These are phyloP conservation scores for Tokudaia muenninki DNA, from an alignment of 2,797 vertebrate species.

Conservation along the genomic window DNA sequence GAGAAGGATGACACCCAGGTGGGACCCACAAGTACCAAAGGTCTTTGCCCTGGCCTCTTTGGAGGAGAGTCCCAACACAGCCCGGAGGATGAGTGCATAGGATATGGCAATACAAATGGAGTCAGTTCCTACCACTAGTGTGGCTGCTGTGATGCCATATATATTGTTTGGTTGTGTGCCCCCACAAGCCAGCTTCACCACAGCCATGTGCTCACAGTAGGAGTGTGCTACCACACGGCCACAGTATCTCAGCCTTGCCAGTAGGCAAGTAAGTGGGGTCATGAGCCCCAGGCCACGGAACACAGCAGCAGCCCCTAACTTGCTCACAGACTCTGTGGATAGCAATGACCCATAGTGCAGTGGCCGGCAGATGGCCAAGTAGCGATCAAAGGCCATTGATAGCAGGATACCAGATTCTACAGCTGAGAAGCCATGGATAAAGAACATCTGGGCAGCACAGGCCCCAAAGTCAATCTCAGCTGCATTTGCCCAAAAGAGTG, in stretches of 20 bases:
- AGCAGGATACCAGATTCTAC: slow-evolving; percentile 82
- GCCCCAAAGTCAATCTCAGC: slow-evolving; percentile 78
- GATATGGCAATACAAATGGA: slow-evolving; percentile 79
- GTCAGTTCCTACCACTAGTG: slow-evolving; percentile 73
- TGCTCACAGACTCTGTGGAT: slow-evolving; percentile 60
- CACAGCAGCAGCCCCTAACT: slow-evolving; percentile 70
- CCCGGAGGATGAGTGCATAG: slow-evolving; percentile 78
- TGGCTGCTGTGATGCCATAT: slow-evolving; percentile 79
- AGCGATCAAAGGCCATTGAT: slow-evolving; percentile 83
- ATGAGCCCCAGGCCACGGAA: slow-evolving; percentile 80
- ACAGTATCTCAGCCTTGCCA: slow-evolving; percentile 79
- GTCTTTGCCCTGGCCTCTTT: slow-evolving; percentile 79
- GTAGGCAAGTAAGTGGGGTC: slow-evolving; percentile 80
- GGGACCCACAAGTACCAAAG: slow-evolving; percentile 83
- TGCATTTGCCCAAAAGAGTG: slow-evolving; percentile 81
- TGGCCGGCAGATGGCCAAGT: slow-evolving; percentile 81
- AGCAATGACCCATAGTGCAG: slow-evolving; percentile 79
- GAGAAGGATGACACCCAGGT: slow-evolving; percentile 82
- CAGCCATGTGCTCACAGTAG: slow-evolving; percentile 84
- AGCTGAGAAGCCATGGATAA: slow-evolving; percentile 79
- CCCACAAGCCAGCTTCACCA: slow-evolving; percentile 81
- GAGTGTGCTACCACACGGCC: slow-evolving; percentile 74
- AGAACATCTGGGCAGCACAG: slow-evolving; percentile 85
- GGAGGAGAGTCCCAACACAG: slow-evolving; percentile 80
- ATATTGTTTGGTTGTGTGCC: slow-evolving; percentile 62